These are phyloP conservation scores for Petrophora chlorosata DNA, from an alignment of 2,888 invertebrate genomes.

Conservation along the genomic window DNA sequence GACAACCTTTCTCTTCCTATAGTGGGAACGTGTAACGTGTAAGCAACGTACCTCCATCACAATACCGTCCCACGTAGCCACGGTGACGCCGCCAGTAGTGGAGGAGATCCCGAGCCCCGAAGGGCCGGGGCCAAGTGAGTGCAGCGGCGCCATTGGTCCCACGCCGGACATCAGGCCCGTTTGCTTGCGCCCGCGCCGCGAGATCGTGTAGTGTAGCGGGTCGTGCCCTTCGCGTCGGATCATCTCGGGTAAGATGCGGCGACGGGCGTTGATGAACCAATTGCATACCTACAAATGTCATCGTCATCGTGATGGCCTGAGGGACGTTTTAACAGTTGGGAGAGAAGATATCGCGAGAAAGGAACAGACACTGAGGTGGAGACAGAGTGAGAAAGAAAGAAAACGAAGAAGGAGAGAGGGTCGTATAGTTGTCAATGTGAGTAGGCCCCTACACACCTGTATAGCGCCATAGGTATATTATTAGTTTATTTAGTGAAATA, in stretches of 20 bases:
- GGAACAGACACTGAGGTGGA: no score
- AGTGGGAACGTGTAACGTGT: no score
- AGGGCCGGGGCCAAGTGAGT: conserved; percentile 47
- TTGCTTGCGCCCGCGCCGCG: conserved; percentile 91
- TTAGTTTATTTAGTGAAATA: no score
- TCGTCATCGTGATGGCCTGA: no score
- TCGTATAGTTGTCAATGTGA: no score
- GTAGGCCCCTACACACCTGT: no score
- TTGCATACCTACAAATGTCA: conserved; percentile 87
- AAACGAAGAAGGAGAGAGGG: no score
- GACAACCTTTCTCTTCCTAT: no score
- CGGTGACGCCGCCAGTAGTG: conserved; percentile 50
- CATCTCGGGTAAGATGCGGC: conserved; percentile 96
- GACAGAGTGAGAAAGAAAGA: no score
- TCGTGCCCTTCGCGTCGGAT: conserved; percentile 96
- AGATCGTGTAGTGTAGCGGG: conserved; percentile 95
- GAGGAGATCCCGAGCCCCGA: conserved; percentile 49
- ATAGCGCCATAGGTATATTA: no score
- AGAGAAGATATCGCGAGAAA: no score
- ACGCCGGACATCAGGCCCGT: conserved; percentile 51
- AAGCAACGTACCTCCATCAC: conserved; percentile 68
- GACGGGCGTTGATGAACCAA: conserved; percentile 97
- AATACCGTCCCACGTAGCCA: conserved; percentile 69
- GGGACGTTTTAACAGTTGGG: no score
- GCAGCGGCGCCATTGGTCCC: conserved; percentile 42